These are phyloP conservation scores for Liodrosophila aerea DNA, from an alignment of 2,888 invertebrate species.

Conservation along the genomic window DNA sequence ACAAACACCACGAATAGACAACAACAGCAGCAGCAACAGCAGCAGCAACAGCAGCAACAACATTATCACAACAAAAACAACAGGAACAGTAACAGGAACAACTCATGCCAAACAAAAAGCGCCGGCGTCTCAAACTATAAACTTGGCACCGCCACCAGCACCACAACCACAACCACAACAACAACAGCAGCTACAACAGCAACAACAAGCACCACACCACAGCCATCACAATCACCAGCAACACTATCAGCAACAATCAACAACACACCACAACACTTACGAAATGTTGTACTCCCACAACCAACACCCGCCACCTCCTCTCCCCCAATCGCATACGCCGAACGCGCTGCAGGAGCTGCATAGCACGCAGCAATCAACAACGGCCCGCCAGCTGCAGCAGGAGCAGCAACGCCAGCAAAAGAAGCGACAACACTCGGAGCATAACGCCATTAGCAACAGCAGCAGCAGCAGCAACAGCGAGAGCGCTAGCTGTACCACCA, in stretches of 20 bases:
- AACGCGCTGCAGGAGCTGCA: slow-evolving; percentile 28
- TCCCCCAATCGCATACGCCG: slow-evolving; percentile 19
- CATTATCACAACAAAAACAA: slow-evolving; percentile 10
- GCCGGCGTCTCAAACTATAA: slow-evolving; percentile 16
- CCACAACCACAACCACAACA: slow-evolving; percentile 43
- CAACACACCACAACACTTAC: slow-evolving; percentile 67
- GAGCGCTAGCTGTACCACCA: slow-evolving; percentile 10
- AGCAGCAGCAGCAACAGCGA: slow-evolving; percentile 14
- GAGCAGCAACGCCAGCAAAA: slow-evolving; percentile 42
- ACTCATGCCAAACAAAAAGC: slow-evolving; percentile 33
- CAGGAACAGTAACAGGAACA: slow-evolving; percentile 33
- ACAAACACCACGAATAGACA: slow-evolving; percentile 61
- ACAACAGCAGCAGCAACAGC: slow-evolving; percentile 58
- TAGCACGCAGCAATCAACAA: slow-evolving; percentile 7
- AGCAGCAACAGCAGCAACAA: slow-evolving; percentile 25
- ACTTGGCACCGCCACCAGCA: slow-evolving; percentile 35
- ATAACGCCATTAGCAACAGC: slow-evolving; percentile 13
- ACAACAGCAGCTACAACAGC: slow-evolving; percentile 23
- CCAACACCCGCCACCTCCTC: slow-evolving; percentile 50
- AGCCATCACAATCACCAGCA: slow-evolving; percentile 32
- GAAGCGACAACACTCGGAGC: slow-evolving; percentile 56
- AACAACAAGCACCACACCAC: slow-evolving; percentile 26
- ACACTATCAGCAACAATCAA: slow-evolving; percentile 38
- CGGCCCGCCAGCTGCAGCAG: slow-evolving; percentile 37
- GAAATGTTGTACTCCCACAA: slow-evolving; percentile 83